Evolutionary conservation across 2,797 vertebrate species (phyloP).

Genomic region (Xiphorhynchus erythropygius): DNA sequence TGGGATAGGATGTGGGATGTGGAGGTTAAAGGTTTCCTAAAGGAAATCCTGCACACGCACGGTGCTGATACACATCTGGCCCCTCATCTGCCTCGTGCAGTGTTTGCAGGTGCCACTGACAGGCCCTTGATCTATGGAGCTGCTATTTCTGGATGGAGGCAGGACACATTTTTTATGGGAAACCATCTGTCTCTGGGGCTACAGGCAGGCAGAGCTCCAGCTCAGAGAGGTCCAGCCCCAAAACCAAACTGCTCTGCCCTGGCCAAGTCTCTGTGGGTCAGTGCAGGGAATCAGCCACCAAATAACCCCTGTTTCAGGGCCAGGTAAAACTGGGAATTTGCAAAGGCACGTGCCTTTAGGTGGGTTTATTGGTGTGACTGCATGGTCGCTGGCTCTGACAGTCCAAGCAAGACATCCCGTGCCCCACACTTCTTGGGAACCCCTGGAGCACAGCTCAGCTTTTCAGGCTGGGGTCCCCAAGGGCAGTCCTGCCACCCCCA

Average conservation of each 20-base stretch:
- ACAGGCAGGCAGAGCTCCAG: neutral
- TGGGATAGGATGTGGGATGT: neutral
- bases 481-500: rapidly evolving
- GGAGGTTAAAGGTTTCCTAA: neutral
- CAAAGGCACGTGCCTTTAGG: rapidly evolving
- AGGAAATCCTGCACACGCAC: neutral
- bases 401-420: neutral
- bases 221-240: neutral
- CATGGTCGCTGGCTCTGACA: neutral
- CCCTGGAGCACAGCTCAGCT: neutral
- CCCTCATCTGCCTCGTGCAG: neutral
- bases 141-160: neutral
- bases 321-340: neutral
- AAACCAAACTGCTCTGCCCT: neutral
- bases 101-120: neutral
- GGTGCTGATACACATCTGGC: neutral
- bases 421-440: neutral
- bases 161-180: neutral
- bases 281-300: neutral
- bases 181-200: neutral
- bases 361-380: neutral
- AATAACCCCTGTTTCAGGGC: neutral
- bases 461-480: neutral
- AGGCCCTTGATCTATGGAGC: neutral
- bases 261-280: neutral